Conservation (phyloP, 2,888 invertebrate genomes). For the Drosophila cracens region DNA sequence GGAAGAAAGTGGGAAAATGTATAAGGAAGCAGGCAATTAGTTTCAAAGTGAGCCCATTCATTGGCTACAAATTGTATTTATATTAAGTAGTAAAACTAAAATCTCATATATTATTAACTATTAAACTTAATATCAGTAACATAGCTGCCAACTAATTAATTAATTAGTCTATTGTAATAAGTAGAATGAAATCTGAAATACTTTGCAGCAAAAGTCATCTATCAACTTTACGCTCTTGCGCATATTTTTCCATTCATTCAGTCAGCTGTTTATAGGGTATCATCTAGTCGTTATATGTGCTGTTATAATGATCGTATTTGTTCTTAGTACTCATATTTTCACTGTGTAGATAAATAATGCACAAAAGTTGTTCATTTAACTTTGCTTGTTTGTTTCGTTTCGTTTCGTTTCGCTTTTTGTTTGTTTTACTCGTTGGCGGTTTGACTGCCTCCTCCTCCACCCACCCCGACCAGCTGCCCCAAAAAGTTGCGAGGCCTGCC, state of each 20-base stretch:
- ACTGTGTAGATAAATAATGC: slow-evolving; percentile 75
- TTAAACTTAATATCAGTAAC: not conserved
- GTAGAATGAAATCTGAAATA: not conserved
- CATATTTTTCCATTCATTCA: not conserved
- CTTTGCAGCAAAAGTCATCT: not conserved
- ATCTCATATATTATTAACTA: not conserved
- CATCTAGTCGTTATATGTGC: not conserved
- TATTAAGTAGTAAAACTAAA: not conserved
- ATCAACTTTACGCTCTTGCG: not conserved
- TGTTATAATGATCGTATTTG: slow-evolving; percentile 28
- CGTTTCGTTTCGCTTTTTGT: slow-evolving; percentile 51
- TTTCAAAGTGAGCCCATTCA: not conserved
- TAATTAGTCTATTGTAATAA: not conserved
- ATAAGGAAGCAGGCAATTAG: not conserved
- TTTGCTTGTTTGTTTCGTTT: slow-evolving; percentile 74
- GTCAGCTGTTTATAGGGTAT: slow-evolving; percentile 11
- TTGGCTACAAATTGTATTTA: not conserved
- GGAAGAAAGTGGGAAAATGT: not conserved
- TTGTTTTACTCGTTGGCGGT: slow-evolving; percentile 49
- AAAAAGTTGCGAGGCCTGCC: slow-evolving; percentile 46
- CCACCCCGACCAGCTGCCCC: slow-evolving; percentile 1
- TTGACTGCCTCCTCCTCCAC: slow-evolving; percentile 14
- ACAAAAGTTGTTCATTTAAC: slow-evolving; percentile 80
- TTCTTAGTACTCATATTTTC: slow-evolving; percentile 53
- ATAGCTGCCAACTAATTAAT: not conserved